A percentile compares a stretch with the other conserved stretches of the same genome.
phyloP scores from a whole-genome alignment of 2,797 vertebrate genomes.

The Semotilus atromaculatus region DNA sequence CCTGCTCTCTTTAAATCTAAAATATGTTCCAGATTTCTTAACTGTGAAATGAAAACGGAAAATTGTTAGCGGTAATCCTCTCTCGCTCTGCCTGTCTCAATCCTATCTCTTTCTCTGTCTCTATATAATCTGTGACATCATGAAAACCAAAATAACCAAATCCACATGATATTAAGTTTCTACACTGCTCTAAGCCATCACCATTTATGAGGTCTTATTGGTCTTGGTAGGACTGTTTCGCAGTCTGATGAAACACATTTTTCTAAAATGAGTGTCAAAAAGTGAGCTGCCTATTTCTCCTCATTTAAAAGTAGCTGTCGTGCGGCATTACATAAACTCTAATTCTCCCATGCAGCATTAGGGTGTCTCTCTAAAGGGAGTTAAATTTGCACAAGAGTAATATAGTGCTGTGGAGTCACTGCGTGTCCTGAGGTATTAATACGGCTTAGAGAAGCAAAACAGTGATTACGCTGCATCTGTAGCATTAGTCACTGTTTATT shows the following conservation, averaged over 20 bases:
- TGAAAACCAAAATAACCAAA: constrained; percentile 9
- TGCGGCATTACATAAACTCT: constrained; percentile 1
- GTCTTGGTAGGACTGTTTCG: constrained; percentile 23
- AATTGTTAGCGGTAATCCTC: constrained; percentile 26
- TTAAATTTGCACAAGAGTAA: neutral
- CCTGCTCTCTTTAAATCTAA: neutral
- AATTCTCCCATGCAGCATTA: constrained; percentile 4
- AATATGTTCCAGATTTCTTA: constrained; percentile 23
- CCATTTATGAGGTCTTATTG: constrained; percentile 12
- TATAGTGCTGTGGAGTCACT: neutral
- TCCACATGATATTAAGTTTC: constrained; percentile 31
- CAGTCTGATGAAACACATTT: constrained; percentile 37
- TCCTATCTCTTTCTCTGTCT: constrained; percentile 41
- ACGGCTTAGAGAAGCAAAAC: constrained; percentile 32
- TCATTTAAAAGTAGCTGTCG: constrained; percentile 24
- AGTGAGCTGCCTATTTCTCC: constrained; percentile 12
- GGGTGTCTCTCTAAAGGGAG: neutral
- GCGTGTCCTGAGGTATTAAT: constrained; percentile 21
- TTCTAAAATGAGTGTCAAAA: constrained; percentile 31
- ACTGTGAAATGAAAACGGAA: constrained; percentile 34
- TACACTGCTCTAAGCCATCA: neutral
- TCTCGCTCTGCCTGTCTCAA: neutral
- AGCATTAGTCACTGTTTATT: constrained; percentile 44
- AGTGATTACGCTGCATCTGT: constrained; percentile 39
- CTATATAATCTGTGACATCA: constrained; percentile 27